Base-by-base conservation (phyloP, 1,140 invertebrate species). In the Triops longicaudatus region DNA sequence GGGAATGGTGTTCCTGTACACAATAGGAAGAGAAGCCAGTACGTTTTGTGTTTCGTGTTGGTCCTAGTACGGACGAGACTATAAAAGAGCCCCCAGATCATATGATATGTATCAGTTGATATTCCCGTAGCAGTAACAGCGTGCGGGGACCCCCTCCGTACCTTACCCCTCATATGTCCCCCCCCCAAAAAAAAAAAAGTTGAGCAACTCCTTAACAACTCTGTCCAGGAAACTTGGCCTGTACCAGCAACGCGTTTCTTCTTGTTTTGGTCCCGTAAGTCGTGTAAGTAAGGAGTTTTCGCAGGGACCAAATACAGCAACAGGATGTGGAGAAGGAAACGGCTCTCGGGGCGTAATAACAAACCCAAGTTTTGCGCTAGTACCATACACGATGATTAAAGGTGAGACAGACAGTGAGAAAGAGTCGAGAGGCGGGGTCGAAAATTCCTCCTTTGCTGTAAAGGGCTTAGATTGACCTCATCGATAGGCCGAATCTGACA, bases 171-270 rank as follows among this genome's bases (percentile, higher is more conserved):
- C 50, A 63, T 63, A 63, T 63, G 50, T 63, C 50, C 17, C n/a
- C n/a, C 31, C 7, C 31, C 31, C n/a, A n/a, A n/a, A n/a, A n/a
- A n/a, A n/a, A 1, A 17, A 44, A 63, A 63, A 63, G 50, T 63
- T 63, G 50, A 63, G 50, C 50, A 63, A 63, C 50, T 63, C 22
- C 50, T 63, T 63, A 63, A 63, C 50, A 63, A 63, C 50, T 63
- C 50, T 3, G 14, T 17, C 5, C 22, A 63, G 7, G 31, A 37
- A 37, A 2, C 7, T 37, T 37, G 31, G 7, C 31, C 31, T 37
- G n/a, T n/a, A 37, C 31, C 31, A 37, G 31, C 31, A 37, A 37
- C 31, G 31, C 7, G 2, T 37, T 37, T 37, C 31, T 37, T 37
- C 31, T 37, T 37, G 31, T 37, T n/a, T n/a, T 37, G 31, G 31